These are phyloP conservation scores for Promerops cafer DNA, from an alignment of 2,113 vertebrate genomes.

Conservation along the genomic window DNA sequence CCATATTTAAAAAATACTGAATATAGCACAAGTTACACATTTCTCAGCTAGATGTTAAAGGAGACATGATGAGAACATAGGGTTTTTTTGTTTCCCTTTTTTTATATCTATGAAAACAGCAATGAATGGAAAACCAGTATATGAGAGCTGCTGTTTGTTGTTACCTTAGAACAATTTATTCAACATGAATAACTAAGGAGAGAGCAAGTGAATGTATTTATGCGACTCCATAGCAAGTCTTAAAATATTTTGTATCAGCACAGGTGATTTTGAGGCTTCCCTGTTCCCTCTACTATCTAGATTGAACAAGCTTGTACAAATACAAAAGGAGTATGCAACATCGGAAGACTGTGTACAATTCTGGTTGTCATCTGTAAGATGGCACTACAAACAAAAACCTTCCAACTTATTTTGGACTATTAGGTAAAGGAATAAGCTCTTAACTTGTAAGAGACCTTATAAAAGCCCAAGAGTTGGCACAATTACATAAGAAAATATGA, in stretches of 20 bases:
- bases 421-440: not conserved
- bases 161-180: not conserved
- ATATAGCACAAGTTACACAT: not conserved
- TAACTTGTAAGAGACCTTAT: not conserved
- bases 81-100: not conserved
- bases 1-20: not conserved
- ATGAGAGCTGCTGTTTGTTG: not conserved
- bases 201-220: not conserved
- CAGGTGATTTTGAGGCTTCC: not conserved
- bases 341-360: not conserved
- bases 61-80: not conserved
- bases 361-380: not conserved
- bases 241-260: not conserved
- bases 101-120: not conserved
- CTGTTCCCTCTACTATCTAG: not conserved
- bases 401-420: not conserved
- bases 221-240: not conserved
- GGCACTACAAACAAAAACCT: not conserved
- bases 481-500: not conserved
- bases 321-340: not conserved
- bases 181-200: not conserved
- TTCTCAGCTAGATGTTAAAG: not conserved
- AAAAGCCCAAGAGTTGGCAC: not conserved
- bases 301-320: not conserved
- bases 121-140: not conserved